Base-by-base conservation (phyloP, 2,888 invertebrate species). In the Isoperla grammatica region DNA sequence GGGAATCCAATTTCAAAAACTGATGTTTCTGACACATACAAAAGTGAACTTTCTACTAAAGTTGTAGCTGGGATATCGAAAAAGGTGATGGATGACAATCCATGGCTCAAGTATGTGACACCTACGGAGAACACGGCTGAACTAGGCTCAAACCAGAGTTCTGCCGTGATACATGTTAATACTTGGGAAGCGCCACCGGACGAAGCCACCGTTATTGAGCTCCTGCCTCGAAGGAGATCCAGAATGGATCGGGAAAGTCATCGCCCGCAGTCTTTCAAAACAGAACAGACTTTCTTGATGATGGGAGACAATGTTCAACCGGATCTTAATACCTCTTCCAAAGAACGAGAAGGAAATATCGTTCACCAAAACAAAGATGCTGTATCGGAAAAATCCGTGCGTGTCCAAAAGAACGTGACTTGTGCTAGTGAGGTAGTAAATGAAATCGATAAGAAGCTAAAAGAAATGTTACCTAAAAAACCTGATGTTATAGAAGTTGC, bases 121-220 rank as follows among this genome's bases (percentile, higher is more conserved):
- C 8, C 29, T 4, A 8, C 29, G 8, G 29, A 29, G 29, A 4
- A 29, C 4, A 22, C 49, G 4, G 35, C 15, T 15, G 37, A 12
- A 13, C 8, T 53, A 12, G 53, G 17, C 2, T 8, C 2, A 1
- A 37, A 39, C 17, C 9, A 5, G 2, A 13, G 15, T 20, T 13
- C 40, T 2, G 3, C n/a, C 6, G 13, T 39, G 8, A 53, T 17
- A 8, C 59, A 59, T 23, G 50, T 56, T n/a, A 59, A 59, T 39
- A 54, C 58, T 2, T 54, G 56, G 23, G 49, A 37, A 53, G 45
- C 53, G 3, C 9, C 37, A n/a, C 62, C 62, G n/a, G 53, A 62
- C 13, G 56, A 56, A 19, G 56, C 59, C n/a, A 45, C 62, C 11
- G 37, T 62, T 35, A 62, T 62, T 11, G 62, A 62, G 43, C 29